Percentiles rank a stretch among this genome's conserved stretches.
Evolutionary conservation across 2,113 vertebrate genomes (phyloP).

Genomic region (Thalassoma bifasciatum): DNA sequence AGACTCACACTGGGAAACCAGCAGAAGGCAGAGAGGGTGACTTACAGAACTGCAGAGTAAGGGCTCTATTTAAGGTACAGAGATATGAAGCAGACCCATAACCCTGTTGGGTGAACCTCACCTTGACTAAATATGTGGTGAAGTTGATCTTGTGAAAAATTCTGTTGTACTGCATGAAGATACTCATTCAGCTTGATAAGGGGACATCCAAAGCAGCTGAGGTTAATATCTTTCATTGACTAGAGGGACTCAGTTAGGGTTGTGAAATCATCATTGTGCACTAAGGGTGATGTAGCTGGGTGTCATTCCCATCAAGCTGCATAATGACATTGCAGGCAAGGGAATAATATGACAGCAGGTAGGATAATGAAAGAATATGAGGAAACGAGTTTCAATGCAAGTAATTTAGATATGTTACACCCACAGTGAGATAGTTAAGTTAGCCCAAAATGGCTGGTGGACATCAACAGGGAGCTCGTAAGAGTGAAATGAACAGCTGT

Average conservation of each 20-base stretch:
- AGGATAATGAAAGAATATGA: conserved; percentile 17
- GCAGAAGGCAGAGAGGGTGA: conserved; percentile 27
- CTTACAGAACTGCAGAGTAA: conserved; percentile 35
- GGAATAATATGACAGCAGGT: conserved; percentile 5
- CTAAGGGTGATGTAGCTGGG: conserved; percentile 3
- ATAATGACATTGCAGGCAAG: conserved; percentile 8
- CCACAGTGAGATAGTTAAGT: conserved; percentile 1
- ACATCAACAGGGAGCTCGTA: conserved; percentile 20
- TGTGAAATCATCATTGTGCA: conserved; percentile 19
- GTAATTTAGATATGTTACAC: background rate
- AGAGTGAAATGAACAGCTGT: conserved; percentile 2
- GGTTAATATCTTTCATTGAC: conserved; percentile 5
- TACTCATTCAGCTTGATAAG: conserved; percentile 2
- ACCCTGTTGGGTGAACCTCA: conserved; percentile 23
- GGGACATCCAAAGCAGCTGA: background rate
- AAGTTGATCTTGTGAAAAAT: conserved; percentile 8
- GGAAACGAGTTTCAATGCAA: background rate
- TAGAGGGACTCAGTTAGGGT: background rate
- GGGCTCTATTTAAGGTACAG: conserved; percentile 18
- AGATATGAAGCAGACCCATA: conserved; percentile 4
- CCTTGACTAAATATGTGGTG: background rate
- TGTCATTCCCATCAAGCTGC: conserved; percentile 4
- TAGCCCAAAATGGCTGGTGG: conserved; percentile 7
- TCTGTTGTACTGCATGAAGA: background rate
- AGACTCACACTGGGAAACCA: conserved; percentile 22